phyloP scores from a whole-genome alignment of 2,113 vertebrate species.

The Etheostoma cragini region DNA sequence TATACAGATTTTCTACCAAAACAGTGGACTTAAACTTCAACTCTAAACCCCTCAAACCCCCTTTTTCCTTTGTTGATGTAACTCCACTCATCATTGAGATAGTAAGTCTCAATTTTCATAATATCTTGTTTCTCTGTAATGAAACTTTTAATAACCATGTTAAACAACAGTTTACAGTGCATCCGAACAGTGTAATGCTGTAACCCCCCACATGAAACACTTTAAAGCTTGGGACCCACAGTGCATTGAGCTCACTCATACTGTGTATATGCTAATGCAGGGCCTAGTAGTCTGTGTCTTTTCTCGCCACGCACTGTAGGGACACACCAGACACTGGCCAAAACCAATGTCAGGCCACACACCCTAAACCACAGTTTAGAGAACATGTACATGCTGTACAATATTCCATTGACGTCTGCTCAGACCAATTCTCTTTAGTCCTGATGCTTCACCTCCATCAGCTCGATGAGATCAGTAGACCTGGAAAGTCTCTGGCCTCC shows the following conservation, averaged over 20 bases:
- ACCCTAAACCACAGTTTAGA: conserved; percentile 31
- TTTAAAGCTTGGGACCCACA: conserved; percentile 34
- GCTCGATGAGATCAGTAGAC: conserved; percentile 58
- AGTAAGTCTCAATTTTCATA: background rate
- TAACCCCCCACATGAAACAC: conserved; percentile 40
- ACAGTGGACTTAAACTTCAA: background rate
- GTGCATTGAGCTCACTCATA: conserved; percentile 38
- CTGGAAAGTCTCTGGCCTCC: conserved; percentile 49
- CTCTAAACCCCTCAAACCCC: background rate
- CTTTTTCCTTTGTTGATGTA: background rate
- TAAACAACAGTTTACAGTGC: background rate
- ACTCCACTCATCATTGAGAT: background rate
- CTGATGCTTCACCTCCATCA: conserved; percentile 38
- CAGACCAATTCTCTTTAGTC: conserved; percentile 28
- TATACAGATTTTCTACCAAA: background rate
- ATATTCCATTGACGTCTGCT: conserved; percentile 20
- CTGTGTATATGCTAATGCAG: conserved; percentile 37
- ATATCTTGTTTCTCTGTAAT: background rate
- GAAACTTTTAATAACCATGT: background rate
- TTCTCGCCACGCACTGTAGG: conserved; percentile 41
- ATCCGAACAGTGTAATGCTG: background rate
- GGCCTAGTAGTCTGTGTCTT: conserved; percentile 34
- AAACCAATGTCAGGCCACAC: conserved; percentile 48
- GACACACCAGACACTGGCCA: conserved; percentile 27
- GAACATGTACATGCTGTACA: conserved; percentile 31